Conservation (phyloP, 92 coral and sea anemone species). For the Ricordea florida region DNA sequence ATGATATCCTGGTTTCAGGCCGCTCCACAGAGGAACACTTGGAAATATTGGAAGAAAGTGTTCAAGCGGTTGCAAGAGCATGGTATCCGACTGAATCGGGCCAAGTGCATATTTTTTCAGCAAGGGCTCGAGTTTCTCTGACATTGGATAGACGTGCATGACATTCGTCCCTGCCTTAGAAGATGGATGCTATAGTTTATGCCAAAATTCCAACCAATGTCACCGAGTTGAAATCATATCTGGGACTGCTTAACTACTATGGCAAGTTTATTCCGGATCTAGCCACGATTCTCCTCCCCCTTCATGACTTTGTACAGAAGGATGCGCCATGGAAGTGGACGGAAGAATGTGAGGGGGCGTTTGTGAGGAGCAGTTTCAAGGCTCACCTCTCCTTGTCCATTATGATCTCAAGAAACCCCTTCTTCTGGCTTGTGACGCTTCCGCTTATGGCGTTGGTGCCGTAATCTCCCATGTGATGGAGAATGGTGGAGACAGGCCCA, state of each 20-base stretch:
- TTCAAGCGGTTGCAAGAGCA: neutral
- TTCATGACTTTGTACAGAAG: slow-evolving; percentile 7
- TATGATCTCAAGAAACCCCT: too few relatives aligned
- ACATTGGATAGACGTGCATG: neutral
- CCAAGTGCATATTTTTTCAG: neutral
- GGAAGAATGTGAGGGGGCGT: slow-evolving; percentile 4
- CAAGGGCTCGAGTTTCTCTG: neutral
- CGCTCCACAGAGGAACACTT: neutral
- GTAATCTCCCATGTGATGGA: slow-evolving; percentile 54
- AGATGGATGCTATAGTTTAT: too few relatives aligned
- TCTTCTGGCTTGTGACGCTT: slow-evolving; percentile 57
- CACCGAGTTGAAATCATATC: slow-evolving; percentile 19
- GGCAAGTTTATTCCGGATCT: slow-evolving; percentile 14
- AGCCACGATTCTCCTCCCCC: slow-evolving; percentile 5
- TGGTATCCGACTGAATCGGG: neutral
- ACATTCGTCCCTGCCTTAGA: too few relatives aligned
- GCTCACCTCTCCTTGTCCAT: too few relatives aligned
- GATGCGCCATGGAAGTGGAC: slow-evolving; percentile 10
- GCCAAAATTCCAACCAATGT: neutral
- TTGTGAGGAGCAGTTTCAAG: too few relatives aligned
- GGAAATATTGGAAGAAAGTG: too few relatives aligned
- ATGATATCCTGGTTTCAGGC: neutral
- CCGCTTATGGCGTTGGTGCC: slow-evolving; percentile 40
- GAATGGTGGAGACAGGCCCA: slow-evolving; percentile 38
- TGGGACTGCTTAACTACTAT: slow-evolving; percentile 12